Base-by-base conservation (phyloP, 1,140 invertebrate species). In the Hylyphantes graminicola region DNA sequence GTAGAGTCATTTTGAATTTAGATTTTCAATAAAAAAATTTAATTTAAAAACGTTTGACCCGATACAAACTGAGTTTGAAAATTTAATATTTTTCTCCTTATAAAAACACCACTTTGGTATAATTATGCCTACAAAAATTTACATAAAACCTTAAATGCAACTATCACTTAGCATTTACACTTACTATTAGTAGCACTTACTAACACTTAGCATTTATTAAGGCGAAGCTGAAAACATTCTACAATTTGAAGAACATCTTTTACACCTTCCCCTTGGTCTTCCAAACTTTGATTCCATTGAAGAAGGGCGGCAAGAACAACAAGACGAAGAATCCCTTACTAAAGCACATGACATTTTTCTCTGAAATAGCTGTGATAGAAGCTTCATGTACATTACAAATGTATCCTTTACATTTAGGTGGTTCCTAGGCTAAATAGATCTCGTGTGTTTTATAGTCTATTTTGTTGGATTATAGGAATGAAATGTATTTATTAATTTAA, bases 211-310 rank as follows among this genome's bases (percentile, higher is more conserved):
- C 35, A 35, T 35, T 35, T 35, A 35, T 53, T 54, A 8, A 94
- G 94, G 92, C 89, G 94, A 95, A 90, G 94, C 94, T 55, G 94
- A 95, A 88, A 93, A 94, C 88, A 94, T 95, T 72, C 92, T 95
- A 90, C 92, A 93, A 76, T 93, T 93, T 87, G 94, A 95, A 88
- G 88, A 89, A 53, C 92, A 93, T 59, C 88, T 93, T 64, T 88
- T 95, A 7, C 91, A 93, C 78, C 89, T 93, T 87, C 94, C 94
- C 2, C 92, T 93, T 67, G 94, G 93, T 6, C 88, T 94, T 9
- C 94, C 94, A 48, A 93, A 93, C 0, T 92, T 93, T 2, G 91
- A 93, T 0, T 91, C 91, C 9, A 92, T 94, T 64, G 94, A 94
- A 87, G 91, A 93, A 86, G 93, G 93, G 0, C 90, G 93, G 48